Evolutionary conservation across 2,797 vertebrate species (phyloP).

Genomic region (Chaetophractus vellerosus): DNA sequence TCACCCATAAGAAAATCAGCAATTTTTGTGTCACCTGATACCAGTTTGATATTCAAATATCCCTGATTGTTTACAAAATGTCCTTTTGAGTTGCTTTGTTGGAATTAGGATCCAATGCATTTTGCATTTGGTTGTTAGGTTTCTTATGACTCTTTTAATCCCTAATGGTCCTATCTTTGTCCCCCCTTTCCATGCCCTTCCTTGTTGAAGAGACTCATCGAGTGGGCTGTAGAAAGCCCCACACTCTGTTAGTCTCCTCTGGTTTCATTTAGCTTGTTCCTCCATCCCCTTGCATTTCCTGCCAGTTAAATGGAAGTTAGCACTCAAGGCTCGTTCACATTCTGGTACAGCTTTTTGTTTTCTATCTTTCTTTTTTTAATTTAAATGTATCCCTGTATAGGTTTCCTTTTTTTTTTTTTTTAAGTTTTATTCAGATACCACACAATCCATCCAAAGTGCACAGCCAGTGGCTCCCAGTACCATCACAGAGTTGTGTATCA

Average conservation of each 20-base stretch:
- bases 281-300: background rate
- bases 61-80: background rate
- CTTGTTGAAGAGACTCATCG: background rate
- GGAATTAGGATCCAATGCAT: background rate
- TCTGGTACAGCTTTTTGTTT: background rate
- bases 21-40: background rate
- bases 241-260: fast-evolving
- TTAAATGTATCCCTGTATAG: too few species aligned
- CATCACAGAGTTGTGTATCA: too few species aligned
- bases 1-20: background rate
- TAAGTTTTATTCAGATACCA: too few species aligned
- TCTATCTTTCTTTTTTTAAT: too few species aligned
- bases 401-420: too few species aligned
- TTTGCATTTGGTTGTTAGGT: background rate
- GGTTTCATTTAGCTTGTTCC: background rate
- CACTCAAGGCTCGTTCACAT: background rate
- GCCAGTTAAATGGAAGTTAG: background rate
- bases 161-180: fast-evolving
- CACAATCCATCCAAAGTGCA: too few species aligned
- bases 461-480: too few species aligned
- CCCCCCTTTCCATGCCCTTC: background rate
- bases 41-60: background rate
- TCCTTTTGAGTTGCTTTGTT: background rate
- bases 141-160: background rate
- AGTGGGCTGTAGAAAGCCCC: background rate